Evolutionary conservation across 2,888 invertebrate species (phyloP).

Genomic region (Volucella inflata): DNA sequence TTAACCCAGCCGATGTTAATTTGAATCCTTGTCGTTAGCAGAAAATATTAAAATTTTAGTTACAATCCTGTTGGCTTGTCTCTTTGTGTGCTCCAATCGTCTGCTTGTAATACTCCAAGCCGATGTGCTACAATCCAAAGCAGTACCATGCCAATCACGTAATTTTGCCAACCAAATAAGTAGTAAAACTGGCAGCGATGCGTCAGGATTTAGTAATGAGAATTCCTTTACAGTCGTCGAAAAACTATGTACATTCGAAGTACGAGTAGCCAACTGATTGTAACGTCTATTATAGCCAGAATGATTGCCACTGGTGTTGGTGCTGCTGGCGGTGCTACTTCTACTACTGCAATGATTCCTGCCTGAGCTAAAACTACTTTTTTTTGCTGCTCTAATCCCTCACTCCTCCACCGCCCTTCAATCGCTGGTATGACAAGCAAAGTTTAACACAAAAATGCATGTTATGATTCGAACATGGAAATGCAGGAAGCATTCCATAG

Average conservation of each 20-base stretch:
- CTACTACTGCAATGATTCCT: too few species aligned
- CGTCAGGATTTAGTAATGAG: constrained; percentile 73
- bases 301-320: constrained; percentile 26
- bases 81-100: neutral
- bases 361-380: too few species aligned
- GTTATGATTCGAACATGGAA: constrained; percentile 65
- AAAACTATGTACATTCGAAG: constrained; percentile 40
- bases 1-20: constrained; percentile 61
- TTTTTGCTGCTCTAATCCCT: neutral
- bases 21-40: constrained; percentile 65
- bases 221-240: constrained; percentile 22
- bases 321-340: neutral
- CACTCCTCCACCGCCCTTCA: neutral
- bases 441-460: constrained; percentile 63
- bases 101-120: too few species aligned
- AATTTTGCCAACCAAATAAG: constrained; percentile 71
- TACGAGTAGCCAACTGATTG: constrained; percentile 42
- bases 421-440: constrained; percentile 50
- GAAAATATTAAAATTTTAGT: constrained; percentile 72
- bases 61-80: constrained; percentile 40
- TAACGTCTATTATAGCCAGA: constrained; percentile 51
- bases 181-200: constrained; percentile 74
- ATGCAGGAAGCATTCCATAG: constrained; percentile 1
- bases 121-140: constrained; percentile 12
- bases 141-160: constrained; percentile 70